Conservation (phyloP, 37 sponge, comb jelly and placozoan species). For the Ianthella basta region DNA sequence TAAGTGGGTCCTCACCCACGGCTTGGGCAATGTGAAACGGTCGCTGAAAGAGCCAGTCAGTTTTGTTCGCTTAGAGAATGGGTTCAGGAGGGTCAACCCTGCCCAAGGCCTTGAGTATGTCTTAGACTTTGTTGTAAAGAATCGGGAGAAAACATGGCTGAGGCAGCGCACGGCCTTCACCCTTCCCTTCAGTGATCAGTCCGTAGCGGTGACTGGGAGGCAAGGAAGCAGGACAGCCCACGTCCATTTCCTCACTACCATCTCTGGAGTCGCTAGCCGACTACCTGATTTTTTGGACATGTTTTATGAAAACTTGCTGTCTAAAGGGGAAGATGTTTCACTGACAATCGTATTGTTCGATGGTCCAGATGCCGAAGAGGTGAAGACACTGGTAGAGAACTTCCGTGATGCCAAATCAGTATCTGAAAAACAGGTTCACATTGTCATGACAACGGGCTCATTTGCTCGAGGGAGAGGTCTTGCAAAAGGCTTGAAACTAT, state of each 20-base stretch:
- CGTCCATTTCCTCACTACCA: constrained; percentile 32
- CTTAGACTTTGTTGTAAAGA: constrained; percentile 57
- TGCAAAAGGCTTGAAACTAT: constrained; percentile 24
- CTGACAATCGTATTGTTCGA: constrained; percentile 74
- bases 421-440: neutral
- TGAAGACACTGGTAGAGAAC: constrained; percentile 24
- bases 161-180: constrained; percentile 51
- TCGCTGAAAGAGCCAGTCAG: constrained; percentile 19
- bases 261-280: constrained; percentile 25
- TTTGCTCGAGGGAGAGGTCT: constrained; percentile 74
- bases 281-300: constrained; percentile 14
- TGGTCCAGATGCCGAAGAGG: constrained; percentile 49
- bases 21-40: neutral
- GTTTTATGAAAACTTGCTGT: neutral
- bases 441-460: constrained; percentile 42
- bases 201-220: neutral
- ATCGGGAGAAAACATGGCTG: neutral
- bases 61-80: constrained; percentile 69
- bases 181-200: constrained; percentile 24
- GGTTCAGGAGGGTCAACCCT: constrained; percentile 71
- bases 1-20: constrained; percentile 57
- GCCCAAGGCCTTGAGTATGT: constrained; percentile 77
- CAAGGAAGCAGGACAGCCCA: too few species aligned
- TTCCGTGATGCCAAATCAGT: neutral
- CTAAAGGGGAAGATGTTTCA: constrained; percentile 36